A percentile compares a stretch with the other conserved stretches of the same genome.
These are phyloP conservation scores for Guaruba guarouba DNA, from an alignment of 2,113 vertebrate species.

Conservation along the genomic window DNA sequence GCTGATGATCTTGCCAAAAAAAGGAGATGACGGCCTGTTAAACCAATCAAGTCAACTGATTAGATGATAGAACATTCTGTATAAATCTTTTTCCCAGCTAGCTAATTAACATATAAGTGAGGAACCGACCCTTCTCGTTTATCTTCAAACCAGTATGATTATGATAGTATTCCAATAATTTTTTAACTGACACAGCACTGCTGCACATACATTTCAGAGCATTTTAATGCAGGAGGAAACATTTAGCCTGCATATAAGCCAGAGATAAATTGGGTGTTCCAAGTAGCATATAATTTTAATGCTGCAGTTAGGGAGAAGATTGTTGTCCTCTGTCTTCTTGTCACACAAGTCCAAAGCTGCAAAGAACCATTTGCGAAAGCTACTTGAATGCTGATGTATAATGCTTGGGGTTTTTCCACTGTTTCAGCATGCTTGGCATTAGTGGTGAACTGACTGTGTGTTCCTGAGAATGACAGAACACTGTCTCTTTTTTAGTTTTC, in stretches of 20 bases:
- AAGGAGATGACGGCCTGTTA: background rate
- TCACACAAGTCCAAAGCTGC: background rate
- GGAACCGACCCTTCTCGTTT: background rate
- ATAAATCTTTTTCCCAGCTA: background rate
- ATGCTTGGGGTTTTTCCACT: slow-evolving; percentile 55
- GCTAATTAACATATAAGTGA: background rate
- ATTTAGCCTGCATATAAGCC: background rate
- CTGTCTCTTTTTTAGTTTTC: slow-evolving; percentile 49
- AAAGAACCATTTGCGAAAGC: background rate
- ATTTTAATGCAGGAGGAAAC: background rate
- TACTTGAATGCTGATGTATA: background rate
- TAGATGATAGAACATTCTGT: background rate
- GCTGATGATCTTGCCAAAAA: background rate
- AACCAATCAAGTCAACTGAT: background rate
- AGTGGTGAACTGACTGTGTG: slow-evolving; percentile 34
- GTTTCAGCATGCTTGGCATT: slow-evolving; percentile 20
- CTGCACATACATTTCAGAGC: background rate
- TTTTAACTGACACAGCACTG: background rate
- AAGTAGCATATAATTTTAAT: background rate
- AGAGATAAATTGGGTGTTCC: background rate
- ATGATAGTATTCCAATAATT: background rate
- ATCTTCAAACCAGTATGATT: background rate
- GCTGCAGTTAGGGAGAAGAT: background rate
- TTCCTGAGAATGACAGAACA: slow-evolving; percentile 47
- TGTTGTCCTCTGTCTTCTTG: background rate